Base-by-base conservation (phyloP, 1,140 invertebrate species). In the Plodia interpunctella region DNA sequence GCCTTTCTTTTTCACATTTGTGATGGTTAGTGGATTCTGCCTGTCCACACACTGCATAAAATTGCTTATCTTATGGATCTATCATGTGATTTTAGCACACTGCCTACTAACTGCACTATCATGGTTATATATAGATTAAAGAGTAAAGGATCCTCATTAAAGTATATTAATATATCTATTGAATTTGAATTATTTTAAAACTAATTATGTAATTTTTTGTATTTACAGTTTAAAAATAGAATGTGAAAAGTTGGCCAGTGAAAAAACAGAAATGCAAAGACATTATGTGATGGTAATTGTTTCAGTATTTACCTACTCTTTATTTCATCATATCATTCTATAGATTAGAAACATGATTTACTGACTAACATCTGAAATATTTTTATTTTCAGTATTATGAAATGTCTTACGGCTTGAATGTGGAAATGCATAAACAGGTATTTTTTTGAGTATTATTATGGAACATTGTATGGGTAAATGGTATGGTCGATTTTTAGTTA, bases 371-470 rank as follows among this genome's bases (percentile, higher is more conserved):
- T n/a, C 30, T 32, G 30, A 32, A 28, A 51, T 57, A 25, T 83
- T 81, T 91, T 72, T 91, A 10, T 82, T 97, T 96, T 65, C 94
- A 98, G 98, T 99, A 99, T 92, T 99, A 99, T 92, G 98, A 99
- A 92, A 99, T 99, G 97, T 98, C 98, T 28, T 99, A 98, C 91
- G 98, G 98, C 68, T 93, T 99, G 69, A 99, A 99, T 91, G 97
- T 99, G 69, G 98, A 99, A 93, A 98, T 99, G 97, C 98, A 99
- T 91, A 99, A 99, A 94, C 98, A 99, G 95, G 97, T 98, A 92
- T 93, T 92, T 70, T 38, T 54, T 57, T 28, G 9, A 10, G 21
- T 18, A 25, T 3, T 25, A 25, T 25, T 25, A 25, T 3, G 6
- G 21, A 25, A n/a, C n/a, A n/a, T n/a, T n/a, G n/a, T n/a, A n/a